These are phyloP conservation scores for Hanleya hanleyi DNA, from an alignment of 2,888 invertebrate species.

Conservation along the genomic window DNA sequence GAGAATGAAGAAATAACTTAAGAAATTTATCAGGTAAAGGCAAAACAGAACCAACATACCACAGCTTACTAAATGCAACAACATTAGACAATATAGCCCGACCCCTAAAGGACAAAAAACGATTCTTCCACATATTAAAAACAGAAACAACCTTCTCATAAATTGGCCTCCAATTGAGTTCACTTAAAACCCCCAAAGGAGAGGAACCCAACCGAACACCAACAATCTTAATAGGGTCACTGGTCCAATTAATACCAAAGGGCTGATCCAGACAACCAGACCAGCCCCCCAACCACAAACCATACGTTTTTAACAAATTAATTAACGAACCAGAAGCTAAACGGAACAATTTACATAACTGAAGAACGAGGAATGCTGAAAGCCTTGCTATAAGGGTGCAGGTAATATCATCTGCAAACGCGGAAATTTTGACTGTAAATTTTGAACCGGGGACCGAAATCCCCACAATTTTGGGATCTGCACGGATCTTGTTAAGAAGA, in stretches of 20 bases:
- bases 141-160: not conserved
- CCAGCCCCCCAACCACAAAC: not conserved
- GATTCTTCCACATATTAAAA: not conserved
- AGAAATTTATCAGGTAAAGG: not conserved
- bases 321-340: not conserved
- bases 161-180: not conserved
- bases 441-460: not conserved
- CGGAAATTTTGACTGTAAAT: not conserved
- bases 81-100: not conserved
- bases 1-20: not conserved
- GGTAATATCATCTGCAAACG: conserved; percentile 5
- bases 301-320: conserved; percentile 3
- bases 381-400: not conserved
- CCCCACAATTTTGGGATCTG: not conserved
- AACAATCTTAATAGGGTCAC: not conserved
- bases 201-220: not conserved
- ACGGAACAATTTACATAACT: not conserved
- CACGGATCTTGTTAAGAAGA: not conserved
- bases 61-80: not conserved
- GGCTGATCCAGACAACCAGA: not conserved
- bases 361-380: not conserved
- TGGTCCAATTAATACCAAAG: not conserved
- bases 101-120: not conserved
- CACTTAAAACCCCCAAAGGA: not conserved
- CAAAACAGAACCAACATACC: conserved; percentile 1